Conservation (phyloP, 2,797 vertebrate species). For the Allobates femoralis region DNA sequence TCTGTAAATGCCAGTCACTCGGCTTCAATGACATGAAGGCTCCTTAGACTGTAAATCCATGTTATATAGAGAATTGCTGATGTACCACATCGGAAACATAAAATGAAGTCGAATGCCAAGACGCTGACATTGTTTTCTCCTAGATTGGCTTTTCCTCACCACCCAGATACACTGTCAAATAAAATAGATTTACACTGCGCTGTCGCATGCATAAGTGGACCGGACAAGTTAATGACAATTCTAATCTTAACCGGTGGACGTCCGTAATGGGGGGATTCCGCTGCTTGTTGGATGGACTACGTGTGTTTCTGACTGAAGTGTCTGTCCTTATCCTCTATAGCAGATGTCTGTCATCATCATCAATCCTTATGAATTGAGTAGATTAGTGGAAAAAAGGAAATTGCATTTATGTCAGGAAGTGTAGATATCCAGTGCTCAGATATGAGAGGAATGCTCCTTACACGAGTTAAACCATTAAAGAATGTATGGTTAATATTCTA, state of each 20-base stretch:
- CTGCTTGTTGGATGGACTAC: background rate
- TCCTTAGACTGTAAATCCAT: constrained; percentile 9
- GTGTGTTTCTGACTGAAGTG: background rate
- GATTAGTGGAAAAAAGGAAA: background rate
- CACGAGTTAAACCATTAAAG: no score
- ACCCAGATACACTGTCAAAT: constrained; percentile 37
- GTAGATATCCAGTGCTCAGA: background rate
- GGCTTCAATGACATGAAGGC: background rate
- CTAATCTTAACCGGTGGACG: constrained; percentile 2
- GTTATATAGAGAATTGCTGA: constrained; percentile 27
- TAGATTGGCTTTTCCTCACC: constrained; percentile 37
- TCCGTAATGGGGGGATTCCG: background rate
- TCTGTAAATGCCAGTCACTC: constrained; percentile 27
- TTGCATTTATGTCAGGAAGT: background rate
- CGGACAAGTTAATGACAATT: constrained; percentile 10
- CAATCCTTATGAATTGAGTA: background rate
- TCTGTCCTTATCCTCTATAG: background rate
- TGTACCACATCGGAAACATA: constrained; percentile 19
- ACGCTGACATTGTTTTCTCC: constrained; percentile 35
- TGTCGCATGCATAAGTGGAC: constrained; percentile 25
- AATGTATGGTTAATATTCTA: background rate
- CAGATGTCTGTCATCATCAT: background rate
- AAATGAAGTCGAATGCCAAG: constrained; percentile 36
- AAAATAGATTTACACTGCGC: constrained; percentile 30
- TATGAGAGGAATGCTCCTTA: background rate